Evolutionary conservation across 2,113 vertebrate species (phyloP).

Genomic region (Gymnobelideus leadbeateri): DNA sequence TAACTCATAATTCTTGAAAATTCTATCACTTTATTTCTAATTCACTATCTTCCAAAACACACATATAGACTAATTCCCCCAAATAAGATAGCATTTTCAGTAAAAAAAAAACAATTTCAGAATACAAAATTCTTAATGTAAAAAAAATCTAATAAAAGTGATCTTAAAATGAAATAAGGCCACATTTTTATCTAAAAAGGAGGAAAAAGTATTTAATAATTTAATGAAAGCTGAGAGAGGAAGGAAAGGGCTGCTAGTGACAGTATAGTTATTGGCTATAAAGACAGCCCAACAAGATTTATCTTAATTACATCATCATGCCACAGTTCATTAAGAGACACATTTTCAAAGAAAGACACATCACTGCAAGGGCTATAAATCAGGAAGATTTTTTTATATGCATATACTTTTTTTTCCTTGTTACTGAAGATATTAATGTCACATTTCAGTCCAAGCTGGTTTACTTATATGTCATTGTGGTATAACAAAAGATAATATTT

Average conservation of each 20-base stretch:
- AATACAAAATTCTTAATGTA: constrained; percentile 20
- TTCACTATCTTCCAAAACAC: not conserved
- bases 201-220: not conserved
- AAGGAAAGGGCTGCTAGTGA: constrained; percentile 10
- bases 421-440: constrained; percentile 39
- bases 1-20: not conserved
- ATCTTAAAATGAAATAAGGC: constrained; percentile 18
- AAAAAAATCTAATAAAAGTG: constrained; percentile 11
- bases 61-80: not conserved
- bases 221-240: constrained; percentile 36
- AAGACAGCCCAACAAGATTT: constrained; percentile 41
- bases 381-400: constrained; percentile 69
- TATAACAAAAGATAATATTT: not conserved
- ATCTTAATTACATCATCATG: constrained; percentile 68
- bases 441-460: constrained; percentile 49
- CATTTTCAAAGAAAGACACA: constrained; percentile 69
- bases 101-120: not conserved
- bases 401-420: not conserved
- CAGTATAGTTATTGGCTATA: constrained; percentile 70
- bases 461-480: not conserved
- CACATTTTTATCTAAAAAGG: constrained; percentile 25
- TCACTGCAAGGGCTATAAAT: constrained; percentile 62
- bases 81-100: not conserved
- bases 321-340: constrained; percentile 68
- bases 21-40: not conserved